Percentiles rank a stretch among this genome's conserved stretches.
Conservation (phyloP, 2,797 vertebrate species). For the Galago senegalensis region DNA sequence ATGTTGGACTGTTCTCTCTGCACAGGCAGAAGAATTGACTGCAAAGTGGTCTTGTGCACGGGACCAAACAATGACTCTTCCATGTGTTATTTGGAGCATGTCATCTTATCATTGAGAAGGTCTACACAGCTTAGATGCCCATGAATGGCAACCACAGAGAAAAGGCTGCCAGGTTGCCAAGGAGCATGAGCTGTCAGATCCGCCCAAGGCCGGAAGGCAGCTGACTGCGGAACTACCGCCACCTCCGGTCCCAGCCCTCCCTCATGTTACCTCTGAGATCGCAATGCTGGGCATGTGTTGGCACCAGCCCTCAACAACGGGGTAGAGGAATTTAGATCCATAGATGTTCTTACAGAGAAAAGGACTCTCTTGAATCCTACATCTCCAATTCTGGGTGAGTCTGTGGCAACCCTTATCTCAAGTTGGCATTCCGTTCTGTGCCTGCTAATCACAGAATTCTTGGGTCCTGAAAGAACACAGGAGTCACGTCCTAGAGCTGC, state of each 20-base stretch:
- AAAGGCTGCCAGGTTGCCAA: background rate
- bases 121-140: background rate
- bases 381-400: background rate
- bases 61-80: background rate
- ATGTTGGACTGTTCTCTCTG: background rate
- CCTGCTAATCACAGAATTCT: background rate
- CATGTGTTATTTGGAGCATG: background rate
- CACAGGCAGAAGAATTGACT: background rate
- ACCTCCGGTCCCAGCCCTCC: background rate
- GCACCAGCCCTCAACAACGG: accelerated
- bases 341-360: background rate
- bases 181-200: accelerated
- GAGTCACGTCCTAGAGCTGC: background rate
- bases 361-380: background rate
- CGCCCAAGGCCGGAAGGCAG: background rate
- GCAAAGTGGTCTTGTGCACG: no score
- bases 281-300: accelerated
- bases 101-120: background rate
- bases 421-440: background rate
- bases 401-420: background rate
- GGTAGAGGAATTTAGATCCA: background rate
- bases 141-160: accelerated
- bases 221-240: background rate
- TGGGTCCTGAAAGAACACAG: background rate
- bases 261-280: accelerated